Evolutionary conservation across 2,888 invertebrate species (phyloP).

Genomic region (Xylocampa areola): DNA sequence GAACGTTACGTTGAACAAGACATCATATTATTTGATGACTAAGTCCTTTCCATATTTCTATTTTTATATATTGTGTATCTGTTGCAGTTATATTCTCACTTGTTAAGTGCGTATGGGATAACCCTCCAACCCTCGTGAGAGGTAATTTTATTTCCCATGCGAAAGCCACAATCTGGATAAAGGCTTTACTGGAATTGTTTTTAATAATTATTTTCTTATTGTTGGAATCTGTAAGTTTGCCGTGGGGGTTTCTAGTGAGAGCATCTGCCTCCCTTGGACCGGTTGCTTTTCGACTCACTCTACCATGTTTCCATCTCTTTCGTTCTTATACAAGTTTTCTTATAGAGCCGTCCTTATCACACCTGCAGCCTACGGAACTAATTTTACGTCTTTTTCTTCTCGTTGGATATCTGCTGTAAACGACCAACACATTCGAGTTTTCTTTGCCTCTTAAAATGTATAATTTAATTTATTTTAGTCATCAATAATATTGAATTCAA

Average conservation of each 20-base stretch:
- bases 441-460: slow-evolving; percentile 65
- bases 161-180: slow-evolving; percentile 60
- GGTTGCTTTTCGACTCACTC: slow-evolving; percentile 83
- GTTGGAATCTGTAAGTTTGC: slow-evolving; percentile 82
- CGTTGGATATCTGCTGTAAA: slow-evolving; percentile 79
- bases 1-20: neutral
- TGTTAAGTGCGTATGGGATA: too few species aligned
- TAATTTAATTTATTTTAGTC: slow-evolving; percentile 65
- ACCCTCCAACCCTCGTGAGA: slow-evolving; percentile 20
- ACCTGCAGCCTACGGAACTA: slow-evolving; percentile 79
- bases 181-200: slow-evolving; percentile 68
- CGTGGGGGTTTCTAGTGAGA: slow-evolving; percentile 81
- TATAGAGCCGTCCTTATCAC: slow-evolving; percentile 69
- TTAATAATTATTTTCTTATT: slow-evolving; percentile 84
- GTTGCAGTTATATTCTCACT: too few species aligned
- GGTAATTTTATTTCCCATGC: slow-evolving; percentile 53
- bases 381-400: slow-evolving; percentile 85
- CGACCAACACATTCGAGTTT: slow-evolving; percentile 69
- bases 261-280: slow-evolving; percentile 88
- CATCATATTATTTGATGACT: neutral
- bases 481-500: too few species aligned
- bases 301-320: slow-evolving; percentile 70
- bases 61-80: too few species aligned
- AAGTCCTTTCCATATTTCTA: too few species aligned
- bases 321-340: slow-evolving; percentile 54